Evolutionary conservation across 2,113 vertebrate species (phyloP), one percentile per base, ranked within the genome.

Genomic region (Hymenochirus boettgeri): DNA sequence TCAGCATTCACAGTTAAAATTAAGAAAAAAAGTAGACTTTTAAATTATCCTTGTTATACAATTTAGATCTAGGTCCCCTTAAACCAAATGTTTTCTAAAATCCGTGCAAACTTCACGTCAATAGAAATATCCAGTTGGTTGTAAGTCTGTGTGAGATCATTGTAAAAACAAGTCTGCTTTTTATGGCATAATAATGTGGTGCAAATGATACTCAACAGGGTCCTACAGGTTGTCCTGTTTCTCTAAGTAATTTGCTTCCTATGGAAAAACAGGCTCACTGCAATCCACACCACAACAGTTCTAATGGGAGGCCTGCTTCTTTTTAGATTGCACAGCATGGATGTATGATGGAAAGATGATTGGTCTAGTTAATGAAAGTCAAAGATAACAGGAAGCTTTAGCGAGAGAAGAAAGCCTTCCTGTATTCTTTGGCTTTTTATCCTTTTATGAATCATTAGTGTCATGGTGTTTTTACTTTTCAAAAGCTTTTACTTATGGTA

Each of bases 121-220:
- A 15, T 52, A 58, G 56, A 59, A 59, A 67, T 58, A 69, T 39
- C 33, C 47, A 69, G 56, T 67, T 51, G 55, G 46, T 67, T 4
- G 57, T 53, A 60, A 69, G 56, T 53, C 57, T 69, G 65, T 59
- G 57, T 69, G 65, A 69, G 65, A 69, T 69, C 65, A 69, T 60
- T 69, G 65, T 69, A 69, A 69, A 69, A 69, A 69, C 65, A 69
- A 69, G 65, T 31, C 65, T 60, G 65, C 47, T 45, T 69, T 53
- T 69, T 69, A 69, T 69, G 56, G 59, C 65, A 69, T 26, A 35
- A 57, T 69, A 69, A 69, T 69, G 65, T 69, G 48, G 65, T 69
- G 65, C 47, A 69, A 53, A 59, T 69, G 65, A 69, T 60, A 60
- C 65, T 69, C 35, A 35, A 51, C 65, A 69, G 65, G 65, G 31